Evolutionary conservation across 2,888 invertebrate genomes (phyloP), one percentile per base, ranked within the genome.

Genomic region (Dolomedes plantarius): DNA sequence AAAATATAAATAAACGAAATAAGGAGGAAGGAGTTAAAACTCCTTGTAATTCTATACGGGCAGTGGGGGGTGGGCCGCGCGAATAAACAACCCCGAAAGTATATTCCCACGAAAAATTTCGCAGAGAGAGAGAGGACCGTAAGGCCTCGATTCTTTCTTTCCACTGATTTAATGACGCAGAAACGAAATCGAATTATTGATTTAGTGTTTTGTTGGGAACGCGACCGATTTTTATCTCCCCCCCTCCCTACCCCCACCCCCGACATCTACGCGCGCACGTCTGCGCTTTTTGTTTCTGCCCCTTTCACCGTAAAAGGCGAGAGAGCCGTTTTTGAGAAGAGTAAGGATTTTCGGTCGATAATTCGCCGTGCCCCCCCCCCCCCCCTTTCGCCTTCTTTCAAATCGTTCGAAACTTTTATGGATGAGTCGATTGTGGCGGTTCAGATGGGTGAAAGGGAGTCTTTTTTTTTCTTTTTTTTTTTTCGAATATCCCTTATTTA

Each of bases 181-280:
- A 77, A 67, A 56, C 72, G 77, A 72, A 83, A 83, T 83, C 83
- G 83, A 83, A 83, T 83, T 83, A 83, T 83, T 83, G 83, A 83
- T 83, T 83, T 46, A 39, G 72, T 77, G 83, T 83, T 83, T 83
- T 83, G 83, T 83, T 83, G 67, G 77, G 31, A 67, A 83, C 50
- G 77, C 77, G 77, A 73, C 72, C 16, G 64, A 41, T 64, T 64
- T 73, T 65, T 73, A 41, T 67, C 31, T 72, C 23, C 36, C 16
- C 32, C 72, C 56, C 16, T n/a, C 67, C 76, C 46, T 71, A 76
- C 64, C 41, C 76, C 64, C 41, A 23, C 46, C 56, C 56, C 31
- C 67, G 56, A 46, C 83, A 83, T 83, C 71, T 76, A n/a, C n/a
- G 76, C 76, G 72, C 62, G 67, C 64, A 67, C 73, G 75, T 74